Conservation (phyloP, 2,888 invertebrate species). For the Polymixis lichenea region DNA sequence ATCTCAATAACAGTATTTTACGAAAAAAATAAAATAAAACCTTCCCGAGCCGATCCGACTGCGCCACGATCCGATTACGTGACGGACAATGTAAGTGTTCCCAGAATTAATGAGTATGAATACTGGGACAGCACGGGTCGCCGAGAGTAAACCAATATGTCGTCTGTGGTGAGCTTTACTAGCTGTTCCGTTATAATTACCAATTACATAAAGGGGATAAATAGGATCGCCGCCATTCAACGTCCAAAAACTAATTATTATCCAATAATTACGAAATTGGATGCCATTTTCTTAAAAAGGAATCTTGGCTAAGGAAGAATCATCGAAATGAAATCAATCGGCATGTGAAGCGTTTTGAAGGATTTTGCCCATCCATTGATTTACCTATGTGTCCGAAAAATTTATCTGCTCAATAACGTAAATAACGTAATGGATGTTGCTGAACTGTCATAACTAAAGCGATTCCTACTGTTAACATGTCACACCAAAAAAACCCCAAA, state of each 20-base stretch:
- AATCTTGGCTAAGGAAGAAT: background rate
- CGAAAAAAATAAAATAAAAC: background rate
- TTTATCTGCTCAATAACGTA: no score
- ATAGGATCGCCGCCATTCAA: constrained; percentile 11
- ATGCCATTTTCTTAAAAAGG: background rate
- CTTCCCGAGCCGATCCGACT: constrained; percentile 15
- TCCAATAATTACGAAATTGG: constrained; percentile 13
- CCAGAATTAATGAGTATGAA: constrained; percentile 73
- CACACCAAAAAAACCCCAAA: background rate
- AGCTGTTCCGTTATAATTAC: constrained; percentile 70
- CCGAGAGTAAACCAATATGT: constrained; percentile 64
- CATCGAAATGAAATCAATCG: background rate
- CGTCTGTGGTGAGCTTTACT: constrained; percentile 70
- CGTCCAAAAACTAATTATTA: constrained; percentile 10
- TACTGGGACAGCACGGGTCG: constrained; percentile 71
- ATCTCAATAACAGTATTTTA: no score
- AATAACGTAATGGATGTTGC: no score
- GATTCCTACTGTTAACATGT: no score
- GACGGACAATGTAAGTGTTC: constrained; percentile 56
- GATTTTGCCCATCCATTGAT: no score
- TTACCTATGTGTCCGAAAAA: no score
- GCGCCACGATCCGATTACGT: constrained; percentile 21
- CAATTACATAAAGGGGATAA: constrained; percentile 67
- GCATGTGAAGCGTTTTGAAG: no score
- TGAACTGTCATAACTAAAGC: no score